A percentile compares a stretch with the other conserved stretches of the same genome.
These are phyloP conservation scores for Sprattus sprattus DNA, from an alignment of 2,113 vertebrate species.

Conservation along the genomic window DNA sequence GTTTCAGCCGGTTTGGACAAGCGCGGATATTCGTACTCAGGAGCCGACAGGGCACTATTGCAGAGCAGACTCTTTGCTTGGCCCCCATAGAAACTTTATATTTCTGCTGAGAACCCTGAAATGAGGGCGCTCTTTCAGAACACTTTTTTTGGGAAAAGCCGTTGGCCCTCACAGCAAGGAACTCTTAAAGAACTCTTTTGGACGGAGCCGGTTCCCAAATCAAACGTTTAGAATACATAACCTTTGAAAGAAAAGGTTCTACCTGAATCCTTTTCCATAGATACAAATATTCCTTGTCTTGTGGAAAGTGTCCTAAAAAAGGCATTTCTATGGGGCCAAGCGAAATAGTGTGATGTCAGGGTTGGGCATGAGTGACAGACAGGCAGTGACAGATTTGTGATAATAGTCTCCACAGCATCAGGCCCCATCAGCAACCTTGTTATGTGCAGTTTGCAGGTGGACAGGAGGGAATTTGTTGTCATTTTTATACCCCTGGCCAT, in stretches of 20 bases:
- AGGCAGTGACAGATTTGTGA: neutral
- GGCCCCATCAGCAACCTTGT: constrained; percentile 2
- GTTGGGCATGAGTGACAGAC: neutral
- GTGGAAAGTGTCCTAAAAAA: neutral
- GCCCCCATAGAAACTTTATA: neutral
- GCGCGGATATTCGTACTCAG: neutral
- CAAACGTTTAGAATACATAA: neutral
- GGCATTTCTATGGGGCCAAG: neutral
- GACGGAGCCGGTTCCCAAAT: neutral
- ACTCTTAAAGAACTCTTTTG: neutral
- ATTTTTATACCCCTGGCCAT: neutral
- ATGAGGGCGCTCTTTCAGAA: neutral
- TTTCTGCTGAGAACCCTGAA: neutral
- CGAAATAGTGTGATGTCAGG: neutral
- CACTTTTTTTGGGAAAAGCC: neutral
- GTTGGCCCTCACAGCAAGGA: neutral
- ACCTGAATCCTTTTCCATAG: neutral
- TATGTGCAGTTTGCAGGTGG: neutral
- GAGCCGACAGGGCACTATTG: neutral
- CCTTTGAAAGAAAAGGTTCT: too few species aligned
- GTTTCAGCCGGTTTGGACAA: neutral
- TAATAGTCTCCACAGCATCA: constrained; percentile 6
- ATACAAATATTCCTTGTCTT: neutral
- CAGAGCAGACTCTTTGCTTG: neutral
- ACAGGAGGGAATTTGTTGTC: neutral